Base-by-base conservation (phyloP, 1,140 invertebrate genomes). In the Venustaconcha ellipsiformis region DNA sequence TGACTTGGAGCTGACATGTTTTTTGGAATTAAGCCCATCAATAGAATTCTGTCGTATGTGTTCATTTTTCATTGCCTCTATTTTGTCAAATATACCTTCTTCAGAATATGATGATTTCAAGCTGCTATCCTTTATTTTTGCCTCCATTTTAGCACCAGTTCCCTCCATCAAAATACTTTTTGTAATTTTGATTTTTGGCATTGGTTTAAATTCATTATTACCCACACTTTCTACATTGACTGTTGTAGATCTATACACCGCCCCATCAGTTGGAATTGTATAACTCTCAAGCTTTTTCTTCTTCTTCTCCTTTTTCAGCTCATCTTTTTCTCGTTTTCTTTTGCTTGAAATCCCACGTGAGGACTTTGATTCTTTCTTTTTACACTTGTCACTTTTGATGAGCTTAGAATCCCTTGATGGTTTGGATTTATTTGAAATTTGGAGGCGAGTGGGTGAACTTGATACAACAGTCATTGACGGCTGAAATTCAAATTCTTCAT, bases 281-380 rank as follows among this genome's bases (percentile, higher is more conserved):
- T 79, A 72, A 56, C 82, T 81, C 14, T 82, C 73, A 67, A 80
- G 62, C 63, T 86, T 87, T 75, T 85, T 82, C 75, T 83, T 83
- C 67, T 84, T 85, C 59, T 80, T 80, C 67, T 85, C 82, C 70
- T 88, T 82, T 78, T 85, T 83, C 14, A 79, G 82, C 48, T 87
- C 84, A 55, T 86, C 80, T 72, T 86, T 86, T 12, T 84, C 81
- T 70, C 81, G 78, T 74, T 87, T 87, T 37, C 85, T 71, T 73
- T 87, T 87, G 14, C 78, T 80, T 58, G 84, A 78, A 76, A 84
- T 66, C 67, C 55, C 68, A 37, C 74, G 55, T 73, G 55, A 67
- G 70, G 55, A 72, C 62, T 71, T 81, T 83, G 23, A 83, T 59
- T 80, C 81, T 75, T 84, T 84, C 56, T 79, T 82, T 66, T 86